phyloP scores from a whole-genome alignment of 2,797 vertebrate species.

The Brachyalestes nurse region DNA sequence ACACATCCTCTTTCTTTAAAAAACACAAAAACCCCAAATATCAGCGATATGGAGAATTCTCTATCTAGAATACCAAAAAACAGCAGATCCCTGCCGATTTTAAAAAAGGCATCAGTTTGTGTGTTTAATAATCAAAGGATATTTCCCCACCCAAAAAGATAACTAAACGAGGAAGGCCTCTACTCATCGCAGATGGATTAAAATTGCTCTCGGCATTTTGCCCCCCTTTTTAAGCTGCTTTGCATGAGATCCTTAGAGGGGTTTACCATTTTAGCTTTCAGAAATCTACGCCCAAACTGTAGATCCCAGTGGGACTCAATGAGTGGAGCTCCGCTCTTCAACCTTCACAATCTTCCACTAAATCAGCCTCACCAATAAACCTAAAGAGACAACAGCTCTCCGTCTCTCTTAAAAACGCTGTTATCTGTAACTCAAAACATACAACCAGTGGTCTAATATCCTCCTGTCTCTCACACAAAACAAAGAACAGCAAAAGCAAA shows the following conservation, averaged over 20 bases:
- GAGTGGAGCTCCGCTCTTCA: background rate
- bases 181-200: background rate
- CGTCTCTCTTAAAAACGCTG: background rate
- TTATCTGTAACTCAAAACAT: background rate
- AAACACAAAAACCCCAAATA: background rate
- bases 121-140: background rate
- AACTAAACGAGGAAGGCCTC: background rate
- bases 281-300: background rate
- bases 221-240: conserved; percentile 13
- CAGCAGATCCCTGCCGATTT: background rate
- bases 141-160: background rate
- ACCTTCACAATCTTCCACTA: background rate
- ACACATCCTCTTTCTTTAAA: background rate
- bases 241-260: conserved; percentile 22
- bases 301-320: background rate
- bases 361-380: background rate
- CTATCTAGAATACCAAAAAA: background rate
- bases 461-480: background rate
- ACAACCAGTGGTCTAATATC: background rate
- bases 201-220: conserved; percentile 1
- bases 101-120: background rate
- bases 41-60: background rate
- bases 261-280: background rate
- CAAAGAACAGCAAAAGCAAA: background rate
- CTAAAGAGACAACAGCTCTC: background rate